Percentiles rank a stretch among this genome's conserved stretches.
Evolutionary conservation across 2,113 vertebrate genomes (phyloP).

Genomic region (Oplegnathus fasciatus): DNA sequence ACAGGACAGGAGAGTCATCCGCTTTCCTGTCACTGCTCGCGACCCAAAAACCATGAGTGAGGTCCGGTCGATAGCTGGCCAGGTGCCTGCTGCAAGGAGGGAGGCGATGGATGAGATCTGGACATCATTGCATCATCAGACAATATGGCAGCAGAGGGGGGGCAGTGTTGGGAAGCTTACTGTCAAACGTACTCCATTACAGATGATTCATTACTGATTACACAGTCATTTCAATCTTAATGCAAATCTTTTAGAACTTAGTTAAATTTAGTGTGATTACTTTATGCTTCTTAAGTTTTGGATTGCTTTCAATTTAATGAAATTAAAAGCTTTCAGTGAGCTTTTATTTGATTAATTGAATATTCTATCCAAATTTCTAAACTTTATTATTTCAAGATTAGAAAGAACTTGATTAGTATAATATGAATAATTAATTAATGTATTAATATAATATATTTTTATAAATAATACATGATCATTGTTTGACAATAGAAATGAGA

Average conservation of each 20-base stretch:
- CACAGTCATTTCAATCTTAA: not conserved
- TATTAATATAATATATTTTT: too few species aligned
- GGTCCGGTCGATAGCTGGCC: slow-evolving; percentile 72
- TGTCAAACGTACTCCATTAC: slow-evolving; percentile 12
- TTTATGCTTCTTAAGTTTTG: not conserved
- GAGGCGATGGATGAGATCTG: slow-evolving; percentile 55
- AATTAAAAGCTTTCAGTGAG: not conserved
- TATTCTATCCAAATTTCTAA: not conserved
- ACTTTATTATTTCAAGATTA: not conserved
- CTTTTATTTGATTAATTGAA: not conserved
- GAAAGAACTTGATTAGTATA: not conserved
- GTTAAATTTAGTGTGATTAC: not conserved
- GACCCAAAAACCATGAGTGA: slow-evolving; percentile 80
- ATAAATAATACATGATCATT: too few species aligned
- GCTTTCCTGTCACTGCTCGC: slow-evolving; percentile 75
- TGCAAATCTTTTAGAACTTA: not conserved
- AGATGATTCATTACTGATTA: slow-evolving; percentile 21
- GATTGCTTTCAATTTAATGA: slow-evolving; percentile 1
- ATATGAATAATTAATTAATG: not conserved
- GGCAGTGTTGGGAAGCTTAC: slow-evolving; percentile 5
- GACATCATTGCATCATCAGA: slow-evolving; percentile 60
- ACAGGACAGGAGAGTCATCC: slow-evolving; percentile 63
- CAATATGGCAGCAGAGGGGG: slow-evolving; percentile 40
- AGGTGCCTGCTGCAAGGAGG: slow-evolving; percentile 57
- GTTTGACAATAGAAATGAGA: not conserved